phyloP scores from a whole-genome alignment of 2,888 invertebrate species.

The Acrocyrtus sp. region DNA sequence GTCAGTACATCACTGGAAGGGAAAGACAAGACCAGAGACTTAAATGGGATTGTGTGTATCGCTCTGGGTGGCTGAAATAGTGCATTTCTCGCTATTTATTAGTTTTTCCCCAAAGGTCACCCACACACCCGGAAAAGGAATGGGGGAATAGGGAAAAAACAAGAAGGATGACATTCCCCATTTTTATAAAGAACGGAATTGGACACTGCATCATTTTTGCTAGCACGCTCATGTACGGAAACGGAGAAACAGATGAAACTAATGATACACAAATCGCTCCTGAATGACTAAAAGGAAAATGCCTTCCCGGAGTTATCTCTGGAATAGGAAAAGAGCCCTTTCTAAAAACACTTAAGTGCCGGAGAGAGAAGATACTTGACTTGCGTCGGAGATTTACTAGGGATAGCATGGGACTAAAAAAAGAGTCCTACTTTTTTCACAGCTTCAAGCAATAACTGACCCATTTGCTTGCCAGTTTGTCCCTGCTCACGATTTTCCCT shows the following conservation, averaged over 20 bases:
- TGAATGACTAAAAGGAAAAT: constrained; percentile 13
- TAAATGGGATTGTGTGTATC: constrained; percentile 8
- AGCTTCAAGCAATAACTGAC: too few relatives aligned
- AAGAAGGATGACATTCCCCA: background rate
- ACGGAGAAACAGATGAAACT: constrained; percentile 39
- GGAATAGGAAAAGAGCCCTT: background rate
- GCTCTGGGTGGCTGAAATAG: background rate
- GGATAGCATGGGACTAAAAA: too few relatives aligned
- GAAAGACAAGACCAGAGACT: background rate
- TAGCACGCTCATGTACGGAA: background rate
- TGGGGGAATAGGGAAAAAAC: too few relatives aligned
- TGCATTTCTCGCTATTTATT: constrained; percentile 9
- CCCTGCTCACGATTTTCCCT: too few relatives aligned
- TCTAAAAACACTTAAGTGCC: background rate
- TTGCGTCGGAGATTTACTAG: background rate
- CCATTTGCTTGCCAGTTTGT: too few relatives aligned
- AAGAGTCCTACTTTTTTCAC: too few relatives aligned
- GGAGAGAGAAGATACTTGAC: background rate
- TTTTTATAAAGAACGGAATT: too few relatives aligned
- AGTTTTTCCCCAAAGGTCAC: constrained; percentile 15
- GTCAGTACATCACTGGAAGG: background rate
- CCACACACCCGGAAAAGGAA: too few relatives aligned
- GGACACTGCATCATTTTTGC: background rate
- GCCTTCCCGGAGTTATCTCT: background rate
- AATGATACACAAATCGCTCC: constrained; percentile 42